A percentile compares a stretch with the other conserved stretches of the same genome.
Conservation (phyloP, 2,113 vertebrate genomes). For the Megaceryle maxima region DNA sequence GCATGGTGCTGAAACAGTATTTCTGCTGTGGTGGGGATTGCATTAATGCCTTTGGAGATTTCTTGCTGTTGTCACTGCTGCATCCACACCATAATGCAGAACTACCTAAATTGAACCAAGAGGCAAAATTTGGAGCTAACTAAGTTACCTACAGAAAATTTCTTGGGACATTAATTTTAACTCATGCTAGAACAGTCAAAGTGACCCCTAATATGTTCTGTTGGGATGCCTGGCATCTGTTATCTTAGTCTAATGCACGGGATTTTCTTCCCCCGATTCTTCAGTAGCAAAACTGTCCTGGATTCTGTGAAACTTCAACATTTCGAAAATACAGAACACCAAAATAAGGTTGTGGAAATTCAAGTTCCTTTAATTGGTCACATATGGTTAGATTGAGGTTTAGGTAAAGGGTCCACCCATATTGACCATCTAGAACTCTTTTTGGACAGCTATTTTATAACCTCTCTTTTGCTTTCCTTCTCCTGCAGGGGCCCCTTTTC, state of each 20-base stretch:
- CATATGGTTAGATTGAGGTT: rapidly evolving
- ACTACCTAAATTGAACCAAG: slow-evolving; percentile 60
- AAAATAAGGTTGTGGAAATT: neutral
- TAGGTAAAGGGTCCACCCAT: neutral
- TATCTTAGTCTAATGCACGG: neutral
- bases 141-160: slow-evolving; percentile 52
- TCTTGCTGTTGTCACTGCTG: slow-evolving; percentile 36
- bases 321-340: neutral
- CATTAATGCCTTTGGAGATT: slow-evolving; percentile 40
- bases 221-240: slow-evolving; percentile 58
- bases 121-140: slow-evolving; percentile 46
- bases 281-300: neutral
- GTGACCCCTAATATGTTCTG: slow-evolving; percentile 55
- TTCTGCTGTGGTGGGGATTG: slow-evolving; percentile 56
- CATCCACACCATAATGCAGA: slow-evolving; percentile 6
- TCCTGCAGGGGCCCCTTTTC: neutral
- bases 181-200: slow-evolving; percentile 51
- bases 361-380: neutral
- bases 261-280: neutral
- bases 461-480: neutral
- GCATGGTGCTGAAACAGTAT: slow-evolving; percentile 59
- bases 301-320: neutral
- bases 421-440: neutral
- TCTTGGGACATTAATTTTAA: slow-evolving; percentile 63
- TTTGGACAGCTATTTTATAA: neutral